Conservation (phyloP, 2,113 vertebrate species). For the Ageneiosus marmoratus region DNA sequence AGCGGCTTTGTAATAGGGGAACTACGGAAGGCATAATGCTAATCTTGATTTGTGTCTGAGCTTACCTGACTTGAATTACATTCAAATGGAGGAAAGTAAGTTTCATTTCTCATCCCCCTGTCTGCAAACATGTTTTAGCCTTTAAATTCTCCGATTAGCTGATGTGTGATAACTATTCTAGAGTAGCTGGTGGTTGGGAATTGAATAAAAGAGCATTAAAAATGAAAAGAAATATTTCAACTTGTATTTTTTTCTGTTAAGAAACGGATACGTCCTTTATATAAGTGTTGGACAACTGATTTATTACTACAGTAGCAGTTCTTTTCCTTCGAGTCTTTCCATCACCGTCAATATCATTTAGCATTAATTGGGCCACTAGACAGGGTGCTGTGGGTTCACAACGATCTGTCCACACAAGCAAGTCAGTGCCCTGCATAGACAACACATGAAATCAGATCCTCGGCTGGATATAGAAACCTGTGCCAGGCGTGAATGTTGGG, state of each 20-base stretch:
- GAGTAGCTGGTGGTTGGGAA: neutral
- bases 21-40: neutral
- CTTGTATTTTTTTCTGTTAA: neutral
- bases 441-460: slow-evolving; percentile 52
- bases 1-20: neutral
- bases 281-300: neutral
- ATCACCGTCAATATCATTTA: neutral
- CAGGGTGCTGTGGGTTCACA: slow-evolving; percentile 52
- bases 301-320: neutral
- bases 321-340: neutral
- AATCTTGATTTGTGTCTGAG: neutral
- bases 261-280: neutral
- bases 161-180: neutral
- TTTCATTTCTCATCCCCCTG: neutral
- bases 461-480: slow-evolving; percentile 43
- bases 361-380: neutral
- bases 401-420: slow-evolving; percentile 34
- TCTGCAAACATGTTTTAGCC: neutral
- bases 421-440: slow-evolving; percentile 30
- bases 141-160: neutral
- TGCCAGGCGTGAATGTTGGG: slow-evolving; percentile 41
- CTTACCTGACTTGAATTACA: neutral
- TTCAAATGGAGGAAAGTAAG: neutral
- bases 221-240: neutral
- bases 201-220: neutral